Percentiles rank a stretch among this genome's conserved stretches.
Conservation (phyloP, 2,797 vertebrate genomes). For the Xenentodon cancila region DNA sequence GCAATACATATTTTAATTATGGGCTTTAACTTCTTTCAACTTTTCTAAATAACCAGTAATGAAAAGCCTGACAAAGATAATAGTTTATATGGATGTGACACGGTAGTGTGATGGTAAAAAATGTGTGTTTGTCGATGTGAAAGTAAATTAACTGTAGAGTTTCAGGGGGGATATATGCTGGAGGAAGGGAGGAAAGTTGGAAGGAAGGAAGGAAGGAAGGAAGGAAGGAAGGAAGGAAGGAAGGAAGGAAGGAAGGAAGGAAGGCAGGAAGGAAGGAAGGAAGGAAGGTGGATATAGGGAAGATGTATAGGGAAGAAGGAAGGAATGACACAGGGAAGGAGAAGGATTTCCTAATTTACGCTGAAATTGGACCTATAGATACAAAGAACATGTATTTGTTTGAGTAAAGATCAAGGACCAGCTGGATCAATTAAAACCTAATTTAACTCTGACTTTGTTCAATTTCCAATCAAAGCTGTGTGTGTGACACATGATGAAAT, state of each 20-base stretch:
- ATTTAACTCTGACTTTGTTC: slow-evolving; percentile 28
- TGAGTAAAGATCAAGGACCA: slow-evolving; percentile 11
- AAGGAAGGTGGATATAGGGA: no score
- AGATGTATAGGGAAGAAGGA: neutral
- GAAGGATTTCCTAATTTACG: neutral
- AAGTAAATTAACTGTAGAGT: neutral
- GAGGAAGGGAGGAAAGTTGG: neutral
- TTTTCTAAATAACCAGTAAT: neutral
- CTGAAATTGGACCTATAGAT: no score
- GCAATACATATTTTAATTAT: neutral
- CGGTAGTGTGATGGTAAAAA: neutral
- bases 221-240: neutral
- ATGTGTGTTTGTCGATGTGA: slow-evolving; percentile 2
- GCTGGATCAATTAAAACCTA: slow-evolving; percentile 4
- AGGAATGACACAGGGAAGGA: slow-evolving; percentile 5
- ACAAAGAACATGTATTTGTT: neutral
- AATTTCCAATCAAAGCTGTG: slow-evolving; percentile 22
- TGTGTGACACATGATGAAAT: slow-evolving; percentile 11
- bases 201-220: slow-evolving; percentile 5
- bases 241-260: neutral
- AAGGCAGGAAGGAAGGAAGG: slow-evolving; percentile 1
- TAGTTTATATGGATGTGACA: neutral
- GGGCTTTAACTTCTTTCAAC: neutral
- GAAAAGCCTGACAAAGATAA: neutral
- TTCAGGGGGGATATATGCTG: no score